Percentiles rank a stretch among this genome's conserved stretches.
Conservation (phyloP, 2,113 vertebrate species). For the Bungarus multicinctus region DNA sequence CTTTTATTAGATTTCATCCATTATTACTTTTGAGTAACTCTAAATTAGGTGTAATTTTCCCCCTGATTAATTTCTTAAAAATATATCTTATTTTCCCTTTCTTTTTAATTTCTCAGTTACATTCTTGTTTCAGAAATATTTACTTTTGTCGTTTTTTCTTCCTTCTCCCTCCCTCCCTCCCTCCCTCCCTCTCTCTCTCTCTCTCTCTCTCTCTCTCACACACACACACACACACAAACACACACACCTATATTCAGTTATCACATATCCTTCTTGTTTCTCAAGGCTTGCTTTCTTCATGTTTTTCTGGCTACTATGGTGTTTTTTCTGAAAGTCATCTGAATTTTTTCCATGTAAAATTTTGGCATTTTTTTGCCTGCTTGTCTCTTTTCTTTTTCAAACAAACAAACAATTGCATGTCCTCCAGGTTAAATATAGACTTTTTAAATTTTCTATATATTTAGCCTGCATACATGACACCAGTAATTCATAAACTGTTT, state of each 20-base stretch:
- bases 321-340: not conserved
- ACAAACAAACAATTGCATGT: not conserved
- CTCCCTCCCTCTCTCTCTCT: fast-evolving
- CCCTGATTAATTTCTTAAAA: not conserved
- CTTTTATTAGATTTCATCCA: not conserved
- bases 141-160: not conserved
- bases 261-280: not conserved
- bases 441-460: not conserved
- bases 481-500: not conserved
- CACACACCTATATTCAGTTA: not conserved
- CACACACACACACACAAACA: too few species aligned
- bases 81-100: not conserved
- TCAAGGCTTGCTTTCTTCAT: not conserved
- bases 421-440: not conserved
- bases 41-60: not conserved
- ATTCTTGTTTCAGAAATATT: not conserved
- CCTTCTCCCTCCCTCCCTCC: too few species aligned
- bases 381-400: not conserved
- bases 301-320: not conserved
- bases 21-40: not conserved
- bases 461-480: not conserved
- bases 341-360: not conserved
- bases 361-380: not conserved
- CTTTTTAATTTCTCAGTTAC: not conserved
- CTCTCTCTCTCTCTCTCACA: too few species aligned